Conservation (phyloP, 1,140 invertebrate species). For the Neodiprion fabricii region DNA sequence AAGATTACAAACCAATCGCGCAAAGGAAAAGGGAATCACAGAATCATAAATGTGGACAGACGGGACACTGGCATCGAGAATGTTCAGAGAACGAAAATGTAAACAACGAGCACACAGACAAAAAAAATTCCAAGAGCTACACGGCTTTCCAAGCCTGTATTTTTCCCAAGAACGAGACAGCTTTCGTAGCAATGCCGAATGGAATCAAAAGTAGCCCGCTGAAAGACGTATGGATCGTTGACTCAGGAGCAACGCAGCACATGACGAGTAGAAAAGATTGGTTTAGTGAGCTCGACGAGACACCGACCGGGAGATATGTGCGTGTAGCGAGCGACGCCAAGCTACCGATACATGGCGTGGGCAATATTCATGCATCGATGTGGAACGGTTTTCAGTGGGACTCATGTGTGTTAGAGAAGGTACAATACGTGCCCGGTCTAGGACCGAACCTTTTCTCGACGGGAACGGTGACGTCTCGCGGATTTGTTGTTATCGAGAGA, state of each 20-base stretch:
- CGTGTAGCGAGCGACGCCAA: constrained; percentile 22
- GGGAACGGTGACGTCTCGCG: constrained; percentile 23
- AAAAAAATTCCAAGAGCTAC: too few relatives aligned
- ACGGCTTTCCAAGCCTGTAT: constrained; percentile 7
- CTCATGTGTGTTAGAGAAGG: constrained; percentile 14
- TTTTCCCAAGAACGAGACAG: constrained; percentile 16
- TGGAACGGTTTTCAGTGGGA: constrained; percentile 13
- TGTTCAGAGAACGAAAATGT: not conserved
- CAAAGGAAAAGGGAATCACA: constrained; percentile 17
- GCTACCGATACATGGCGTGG: constrained; percentile 17
- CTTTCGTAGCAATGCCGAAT: constrained; percentile 11
- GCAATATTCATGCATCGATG: constrained; percentile 13
- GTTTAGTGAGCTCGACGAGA: constrained; percentile 11
- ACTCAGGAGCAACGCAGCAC: constrained; percentile 16
- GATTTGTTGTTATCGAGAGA: constrained; percentile 22
- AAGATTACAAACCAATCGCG: constrained; percentile 19
- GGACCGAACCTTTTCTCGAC: constrained; percentile 32
- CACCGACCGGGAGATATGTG: constrained; percentile 9
- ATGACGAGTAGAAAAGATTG: constrained; percentile 16
- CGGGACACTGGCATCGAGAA: not conserved
- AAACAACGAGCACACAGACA: not conserved
- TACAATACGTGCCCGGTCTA: constrained; percentile 26
- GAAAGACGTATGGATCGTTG: constrained; percentile 3
- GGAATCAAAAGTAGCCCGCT: not conserved
- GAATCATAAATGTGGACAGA: constrained; percentile 16